Base-by-base conservation (phyloP, 2,888 invertebrate genomes). In the Limnephilus rhombicus region DNA sequence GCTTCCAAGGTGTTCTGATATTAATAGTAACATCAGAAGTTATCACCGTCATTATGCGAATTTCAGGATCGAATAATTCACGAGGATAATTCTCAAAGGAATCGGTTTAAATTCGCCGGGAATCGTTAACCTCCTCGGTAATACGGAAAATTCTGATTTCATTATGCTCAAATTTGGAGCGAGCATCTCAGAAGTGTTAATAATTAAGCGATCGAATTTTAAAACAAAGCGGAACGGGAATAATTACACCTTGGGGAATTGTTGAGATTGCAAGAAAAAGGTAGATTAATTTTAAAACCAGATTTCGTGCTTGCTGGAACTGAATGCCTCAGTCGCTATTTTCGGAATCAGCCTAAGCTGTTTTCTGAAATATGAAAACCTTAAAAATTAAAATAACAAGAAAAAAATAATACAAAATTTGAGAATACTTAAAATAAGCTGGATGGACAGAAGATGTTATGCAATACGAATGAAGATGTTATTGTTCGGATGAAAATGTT, bases 31-130 rank as follows among this genome's bases (percentile, higher is more conserved):
- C 83, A 68, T 34, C 37, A 83, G 83, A 83, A 83, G 83, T 83
- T 83, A 83, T 83, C 37, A n/a, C 83, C 83, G 83, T 24, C 83
- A 34, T 83, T 83, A 37, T 34, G 83, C 83, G 83, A 37, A 34
- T 83, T 83, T 83, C 18, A n/a, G 37, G 34, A 37, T 37, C 24
- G 18, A 83, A 83, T 83, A 83, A 83, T 83, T 83, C 37, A 83
- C 15, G 9, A 4, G 37, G 5, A 18, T 83, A 83, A 83, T 83
- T 83, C 37, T 37, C 37, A 83, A 83, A 34, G 83, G 34, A 83
- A 83, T 83, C 83, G 68, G 68, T 68, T 68, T 24, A 24, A 68
- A 68, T n/a, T 9, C 68, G 68, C 11, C 9, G 68, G 68, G n/a
- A 68, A 68, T n/a, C 68, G 68, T 68, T 68, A 68, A 68, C 68